Conservation (phyloP, 2,888 invertebrate species). For the Chorisops tibialis region DNA sequence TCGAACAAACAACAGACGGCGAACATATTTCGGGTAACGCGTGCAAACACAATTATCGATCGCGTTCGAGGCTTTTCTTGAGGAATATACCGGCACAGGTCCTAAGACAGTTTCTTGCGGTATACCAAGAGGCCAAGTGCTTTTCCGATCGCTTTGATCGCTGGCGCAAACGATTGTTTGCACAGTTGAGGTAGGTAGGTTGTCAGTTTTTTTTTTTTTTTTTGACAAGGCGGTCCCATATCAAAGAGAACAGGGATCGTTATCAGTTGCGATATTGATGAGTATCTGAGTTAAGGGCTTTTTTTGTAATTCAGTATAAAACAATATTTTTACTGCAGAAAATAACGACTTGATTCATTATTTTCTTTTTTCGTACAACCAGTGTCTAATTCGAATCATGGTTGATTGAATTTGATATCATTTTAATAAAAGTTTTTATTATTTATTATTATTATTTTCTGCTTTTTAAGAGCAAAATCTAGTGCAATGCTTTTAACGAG, state of each 20-base stretch:
- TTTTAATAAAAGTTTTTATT: too few species aligned
- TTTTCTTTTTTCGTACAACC: too few species aligned
- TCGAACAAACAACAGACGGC: not conserved
- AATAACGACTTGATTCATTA: too few species aligned
- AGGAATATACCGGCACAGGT: not conserved
- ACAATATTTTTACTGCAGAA: too few species aligned
- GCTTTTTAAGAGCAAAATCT: too few species aligned
- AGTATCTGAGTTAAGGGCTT: not conserved
- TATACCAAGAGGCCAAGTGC: slow-evolving; percentile 21
- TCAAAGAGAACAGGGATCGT: slow-evolving; percentile 16
- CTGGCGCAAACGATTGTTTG: slow-evolving; percentile 23
- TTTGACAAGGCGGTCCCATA: slow-evolving; percentile 15
- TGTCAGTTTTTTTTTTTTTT: slow-evolving; percentile 12
- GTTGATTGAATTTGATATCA: too few species aligned
- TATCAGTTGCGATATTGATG: slow-evolving; percentile 22
- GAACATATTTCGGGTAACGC: slow-evolving; percentile 7
- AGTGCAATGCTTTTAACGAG: too few species aligned
- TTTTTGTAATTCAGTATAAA: too few species aligned
- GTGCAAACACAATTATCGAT: slow-evolving; percentile 16
- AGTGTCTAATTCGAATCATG: too few species aligned
- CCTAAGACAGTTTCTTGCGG: slow-evolving; percentile 17
- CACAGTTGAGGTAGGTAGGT: slow-evolving; percentile 19
- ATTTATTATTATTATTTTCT: too few species aligned
- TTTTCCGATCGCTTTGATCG: slow-evolving; percentile 24
- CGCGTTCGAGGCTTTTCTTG: slow-evolving; percentile 8